Percentiles rank a stretch among this genome's conserved stretches.
Conservation (phyloP, 1,140 invertebrate species). For the Caligus rogercresseyi region DNA sequence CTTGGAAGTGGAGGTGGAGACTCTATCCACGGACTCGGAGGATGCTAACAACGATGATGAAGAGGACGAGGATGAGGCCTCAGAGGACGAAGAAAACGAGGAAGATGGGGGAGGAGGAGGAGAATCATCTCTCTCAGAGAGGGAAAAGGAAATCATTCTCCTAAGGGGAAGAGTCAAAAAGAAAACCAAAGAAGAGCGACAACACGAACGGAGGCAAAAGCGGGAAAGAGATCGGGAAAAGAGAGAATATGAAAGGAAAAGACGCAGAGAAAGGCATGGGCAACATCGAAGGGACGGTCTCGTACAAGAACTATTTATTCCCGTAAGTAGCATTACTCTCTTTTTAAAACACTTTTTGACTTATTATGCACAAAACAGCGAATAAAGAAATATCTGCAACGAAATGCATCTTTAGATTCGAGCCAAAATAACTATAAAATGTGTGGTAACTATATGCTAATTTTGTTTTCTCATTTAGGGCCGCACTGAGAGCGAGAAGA, state of each 20-base stretch:
- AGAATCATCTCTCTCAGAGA: not conserved
- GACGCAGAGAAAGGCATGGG: conserved; percentile 22
- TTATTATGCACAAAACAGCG: too few species aligned
- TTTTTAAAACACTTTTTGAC: too few species aligned
- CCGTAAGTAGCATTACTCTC: conserved; percentile 38
- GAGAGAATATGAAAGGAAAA: conserved; percentile 21
- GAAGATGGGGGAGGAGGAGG: conserved; percentile 12
- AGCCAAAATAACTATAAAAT: not conserved
- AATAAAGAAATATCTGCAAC: too few species aligned
- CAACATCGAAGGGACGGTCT: conserved; percentile 35
- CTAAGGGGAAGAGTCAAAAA: conserved; percentile 16
- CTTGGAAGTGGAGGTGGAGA: conserved; percentile 20
- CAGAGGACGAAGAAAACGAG: conserved; percentile 4
- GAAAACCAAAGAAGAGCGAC: conserved; percentile 16
- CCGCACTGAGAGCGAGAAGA: not conserved
- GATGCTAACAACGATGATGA: conserved; percentile 17
- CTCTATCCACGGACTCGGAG: conserved; percentile 9
- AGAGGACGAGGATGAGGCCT: conserved; percentile 20
- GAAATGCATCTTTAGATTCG: too few species aligned
- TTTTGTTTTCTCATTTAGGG: not conserved
- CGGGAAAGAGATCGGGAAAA: conserved; percentile 17
- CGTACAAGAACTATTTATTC: conserved; percentile 47
- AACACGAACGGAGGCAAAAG: conserved; percentile 17
- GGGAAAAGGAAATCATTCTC: conserved; percentile 18
- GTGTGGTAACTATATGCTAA: not conserved